A percentile compares a stretch with the other conserved stretches of the same genome.
Conservation (phyloP, 1,140 invertebrate genomes). For the Charaxes varanes region DNA sequence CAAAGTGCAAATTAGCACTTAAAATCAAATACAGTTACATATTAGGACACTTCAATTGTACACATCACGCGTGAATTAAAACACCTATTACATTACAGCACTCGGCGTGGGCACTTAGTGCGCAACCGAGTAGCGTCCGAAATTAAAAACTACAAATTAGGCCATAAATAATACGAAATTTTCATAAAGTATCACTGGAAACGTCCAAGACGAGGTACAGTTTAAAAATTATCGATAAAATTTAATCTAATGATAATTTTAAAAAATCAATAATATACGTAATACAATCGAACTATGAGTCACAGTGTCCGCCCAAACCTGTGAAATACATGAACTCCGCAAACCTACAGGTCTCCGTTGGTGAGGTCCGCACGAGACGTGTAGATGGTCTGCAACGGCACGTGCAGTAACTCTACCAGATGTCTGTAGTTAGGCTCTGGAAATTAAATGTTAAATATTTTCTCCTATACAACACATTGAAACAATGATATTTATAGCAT, state of each 20-base stretch:
- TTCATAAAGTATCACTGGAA: conserved; percentile 13
- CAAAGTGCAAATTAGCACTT: too few species aligned
- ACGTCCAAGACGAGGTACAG: conserved; percentile 19
- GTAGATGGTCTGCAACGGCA: conserved; percentile 82
- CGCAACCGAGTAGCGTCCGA: conserved; percentile 26
- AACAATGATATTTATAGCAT: too few species aligned
- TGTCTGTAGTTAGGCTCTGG: conserved; percentile 89
- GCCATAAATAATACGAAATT: conserved; percentile 20
- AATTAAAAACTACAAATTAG: conserved; percentile 21
- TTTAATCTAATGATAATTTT: conserved; percentile 17
- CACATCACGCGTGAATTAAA: conserved; percentile 17
- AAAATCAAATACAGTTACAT: too few species aligned
- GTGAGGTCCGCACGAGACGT: conserved; percentile 34
- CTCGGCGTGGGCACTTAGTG: conserved; percentile 38
- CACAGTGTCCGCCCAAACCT: not conserved
- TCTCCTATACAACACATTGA: not conserved
- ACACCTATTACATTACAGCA: conserved; percentile 16
- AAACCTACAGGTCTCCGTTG: conserved; percentile 42
- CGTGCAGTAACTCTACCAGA: conserved; percentile 89
- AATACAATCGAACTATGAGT: conserved; percentile 19
- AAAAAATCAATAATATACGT: conserved; percentile 10
- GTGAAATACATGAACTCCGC: conserved; percentile 15
- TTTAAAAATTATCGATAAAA: conserved; percentile 14
- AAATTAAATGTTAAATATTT: too few species aligned
- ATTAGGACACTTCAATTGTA: too few species aligned